These are phyloP conservation scores for Magallana nippona DNA, from an alignment of 2,888 invertebrate genomes.

Conservation along the genomic window DNA sequence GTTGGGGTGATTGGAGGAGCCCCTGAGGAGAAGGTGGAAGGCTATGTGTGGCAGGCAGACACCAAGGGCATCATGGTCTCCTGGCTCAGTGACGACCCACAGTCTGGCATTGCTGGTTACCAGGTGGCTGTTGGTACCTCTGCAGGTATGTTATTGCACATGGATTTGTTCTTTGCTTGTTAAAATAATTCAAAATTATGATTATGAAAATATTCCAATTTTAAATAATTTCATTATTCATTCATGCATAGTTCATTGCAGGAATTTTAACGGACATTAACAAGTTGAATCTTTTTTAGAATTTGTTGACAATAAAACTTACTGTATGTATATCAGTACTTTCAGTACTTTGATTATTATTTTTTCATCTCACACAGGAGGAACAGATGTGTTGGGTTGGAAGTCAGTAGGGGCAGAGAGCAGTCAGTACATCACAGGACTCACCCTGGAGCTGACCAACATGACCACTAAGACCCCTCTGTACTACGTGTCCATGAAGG, in stretches of 20 bases:
- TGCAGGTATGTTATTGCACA: slow-evolving; percentile 51
- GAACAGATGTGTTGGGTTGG: slow-evolving; percentile 41
- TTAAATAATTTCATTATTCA: too few relatives aligned
- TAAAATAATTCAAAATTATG: not conserved
- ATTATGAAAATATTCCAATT: too few relatives aligned
- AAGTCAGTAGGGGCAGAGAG: slow-evolving; percentile 25
- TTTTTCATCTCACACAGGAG: slow-evolving; percentile 25
- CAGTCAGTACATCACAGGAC: slow-evolving; percentile 53
- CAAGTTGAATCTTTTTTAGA: too few relatives aligned
- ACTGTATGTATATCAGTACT: too few relatives aligned
- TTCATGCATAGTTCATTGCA: too few relatives aligned
- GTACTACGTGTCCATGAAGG: slow-evolving; percentile 66
- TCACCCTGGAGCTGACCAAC: slow-evolving; percentile 48
- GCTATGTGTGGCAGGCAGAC: slow-evolving; percentile 63
- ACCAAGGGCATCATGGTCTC: slow-evolving; percentile 61
- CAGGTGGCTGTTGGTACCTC: slow-evolving; percentile 61
- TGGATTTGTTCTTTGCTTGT: not conserved
- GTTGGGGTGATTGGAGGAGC: slow-evolving; percentile 61
- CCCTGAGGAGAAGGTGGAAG: slow-evolving; percentile 59
- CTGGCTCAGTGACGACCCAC: slow-evolving; percentile 60
- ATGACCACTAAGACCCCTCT: slow-evolving; percentile 50
- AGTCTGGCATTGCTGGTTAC: slow-evolving; percentile 60
- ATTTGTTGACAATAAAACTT: too few relatives aligned
- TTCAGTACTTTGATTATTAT: not conserved
- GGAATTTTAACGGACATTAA: too few relatives aligned